Evolutionary conservation across 2,113 vertebrate genomes (phyloP), one percentile per base, ranked within the genome.

Genomic region (Colaptes auratus): DNA sequence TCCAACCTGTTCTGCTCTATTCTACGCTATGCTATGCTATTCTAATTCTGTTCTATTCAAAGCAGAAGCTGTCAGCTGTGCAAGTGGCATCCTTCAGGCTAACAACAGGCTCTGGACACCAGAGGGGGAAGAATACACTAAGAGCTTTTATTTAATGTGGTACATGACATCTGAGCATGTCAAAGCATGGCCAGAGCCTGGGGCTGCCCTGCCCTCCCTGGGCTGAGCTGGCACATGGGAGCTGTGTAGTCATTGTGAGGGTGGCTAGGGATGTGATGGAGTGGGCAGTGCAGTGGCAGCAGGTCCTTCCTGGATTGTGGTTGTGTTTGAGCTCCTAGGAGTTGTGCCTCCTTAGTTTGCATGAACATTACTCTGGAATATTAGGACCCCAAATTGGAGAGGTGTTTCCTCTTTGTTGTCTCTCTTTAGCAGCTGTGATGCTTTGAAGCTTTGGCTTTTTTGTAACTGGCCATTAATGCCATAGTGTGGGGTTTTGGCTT

Each of bases 381-480:
- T 5, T 59, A 48, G 63, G 61, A 33, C 60, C 53, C 53, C 79
- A 88, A 81, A 77, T 16, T 74, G 89, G 53, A 67, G 5, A 9
- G 3, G 82, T 52, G 35, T 55, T 93, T 72, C 93, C 59, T 83
- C 84, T 94, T 90, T 77, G 80, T 60, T 92, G 82, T 92, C 70
- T 42, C 69, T 39, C 59, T 87, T 92, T 48, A 23, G 71, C 44
- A 89, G 86, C 25, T 70, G 59, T 80, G 81, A n/a, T 70, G 79
- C 96, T 97, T 97, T 97, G 97, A 97, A 96, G 91, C 53, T 67
- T 70, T 64, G 53, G 86, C 69, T 81, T 46, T 75, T 80, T 63
- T 89, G 82, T 92, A 89, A 58, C 67, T 27, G 58, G 55, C 74
- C 93, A 72, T 94, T 93, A 95, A 96, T 95, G 86, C 82, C 30